Conservation (phyloP, 2,888 invertebrate species). For the Amiota communis region DNA sequence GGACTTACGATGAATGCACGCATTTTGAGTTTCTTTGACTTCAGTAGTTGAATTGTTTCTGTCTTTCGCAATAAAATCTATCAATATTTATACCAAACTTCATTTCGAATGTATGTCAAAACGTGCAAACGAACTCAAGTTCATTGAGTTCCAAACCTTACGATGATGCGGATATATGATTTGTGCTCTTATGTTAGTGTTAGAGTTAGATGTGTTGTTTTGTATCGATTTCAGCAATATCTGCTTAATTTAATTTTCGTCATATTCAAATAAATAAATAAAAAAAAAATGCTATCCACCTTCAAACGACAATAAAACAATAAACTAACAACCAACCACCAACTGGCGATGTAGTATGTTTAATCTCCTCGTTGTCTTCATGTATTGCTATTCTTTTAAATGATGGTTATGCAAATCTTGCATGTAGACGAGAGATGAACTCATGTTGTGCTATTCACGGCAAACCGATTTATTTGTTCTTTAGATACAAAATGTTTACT, state of each 20-base stretch:
- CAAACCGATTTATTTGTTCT: too few relatives aligned
- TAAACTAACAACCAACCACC: slow-evolving; percentile 37
- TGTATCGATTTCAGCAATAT: slow-evolving; percentile 20
- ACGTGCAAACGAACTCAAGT: slow-evolving; percentile 50
- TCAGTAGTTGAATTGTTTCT: slow-evolving; percentile 56
- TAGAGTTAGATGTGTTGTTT: slow-evolving; percentile 46
- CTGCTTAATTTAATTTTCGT: too few relatives aligned
- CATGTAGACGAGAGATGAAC: too few relatives aligned
- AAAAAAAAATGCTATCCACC: slow-evolving; percentile 48
- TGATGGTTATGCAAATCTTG: slow-evolving; percentile 51
- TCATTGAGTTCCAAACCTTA: slow-evolving; percentile 52
- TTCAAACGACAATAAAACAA: slow-evolving; percentile 59
- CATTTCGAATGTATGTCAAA: slow-evolving; percentile 56
- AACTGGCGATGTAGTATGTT: neutral
- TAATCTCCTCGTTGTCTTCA: slow-evolving; percentile 28
- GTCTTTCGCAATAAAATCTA: slow-evolving; percentile 49
- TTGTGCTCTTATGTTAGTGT: slow-evolving; percentile 41
- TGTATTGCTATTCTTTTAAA: slow-evolving; percentile 52
- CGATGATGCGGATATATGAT: slow-evolving; percentile 34
- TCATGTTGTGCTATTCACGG: too few relatives aligned
- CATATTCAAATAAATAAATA: too few relatives aligned
- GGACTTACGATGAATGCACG: slow-evolving; percentile 64
- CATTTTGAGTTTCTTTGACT: slow-evolving; percentile 59
- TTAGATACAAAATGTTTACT: too few relatives aligned
- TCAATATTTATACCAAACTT: slow-evolving; percentile 61